Conservation (phyloP, 2,797 vertebrate genomes). For the Ctenopoma kingsleyae region DNA sequence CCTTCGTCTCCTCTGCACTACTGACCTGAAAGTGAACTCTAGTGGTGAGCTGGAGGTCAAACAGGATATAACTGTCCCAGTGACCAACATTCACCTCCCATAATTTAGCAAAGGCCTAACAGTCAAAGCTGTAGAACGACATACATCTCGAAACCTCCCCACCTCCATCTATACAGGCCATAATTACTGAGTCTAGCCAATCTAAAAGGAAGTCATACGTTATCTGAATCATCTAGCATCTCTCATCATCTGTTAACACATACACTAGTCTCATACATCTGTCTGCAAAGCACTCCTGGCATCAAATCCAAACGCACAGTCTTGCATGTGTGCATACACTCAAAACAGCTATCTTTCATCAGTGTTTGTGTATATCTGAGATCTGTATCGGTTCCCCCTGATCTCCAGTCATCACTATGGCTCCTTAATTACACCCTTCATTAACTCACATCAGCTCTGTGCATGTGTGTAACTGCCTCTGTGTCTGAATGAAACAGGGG, state of each 20-base stretch:
- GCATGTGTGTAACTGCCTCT: constrained; percentile 52
- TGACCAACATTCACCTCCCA: constrained; percentile 76
- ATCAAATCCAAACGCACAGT: constrained; percentile 29
- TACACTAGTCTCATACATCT: constrained; percentile 53
- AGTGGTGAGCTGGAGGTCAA: constrained; percentile 64
- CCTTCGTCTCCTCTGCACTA: constrained; percentile 48
- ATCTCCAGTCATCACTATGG: constrained; percentile 80
- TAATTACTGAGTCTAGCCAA: constrained; percentile 59
- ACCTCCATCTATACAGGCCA: constrained; percentile 41
- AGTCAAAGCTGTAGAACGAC: constrained; percentile 25
- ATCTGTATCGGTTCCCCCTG: constrained; percentile 77
- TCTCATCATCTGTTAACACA: constrained; percentile 46
- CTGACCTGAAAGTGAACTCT: constrained; percentile 79
- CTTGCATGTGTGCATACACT: constrained; percentile 23
- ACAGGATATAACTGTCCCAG: constrained; percentile 66
- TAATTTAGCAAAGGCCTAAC: constrained; percentile 56
- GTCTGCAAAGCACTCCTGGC: constrained; percentile 44
- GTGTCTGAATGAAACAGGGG: constrained; percentile 5
- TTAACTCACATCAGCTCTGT: constrained; percentile 80
- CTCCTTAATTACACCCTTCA: constrained; percentile 85
- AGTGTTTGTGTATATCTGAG: constrained; percentile 80
- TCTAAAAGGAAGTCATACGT: constrained; percentile 72
- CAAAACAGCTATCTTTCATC: constrained; percentile 74
- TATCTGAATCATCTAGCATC: constrained; percentile 66
- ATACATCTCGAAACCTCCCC: constrained; percentile 37